phyloP scores from a whole-genome alignment of 2,888 invertebrate species.

The Pyrocoelia pectoralis region DNA sequence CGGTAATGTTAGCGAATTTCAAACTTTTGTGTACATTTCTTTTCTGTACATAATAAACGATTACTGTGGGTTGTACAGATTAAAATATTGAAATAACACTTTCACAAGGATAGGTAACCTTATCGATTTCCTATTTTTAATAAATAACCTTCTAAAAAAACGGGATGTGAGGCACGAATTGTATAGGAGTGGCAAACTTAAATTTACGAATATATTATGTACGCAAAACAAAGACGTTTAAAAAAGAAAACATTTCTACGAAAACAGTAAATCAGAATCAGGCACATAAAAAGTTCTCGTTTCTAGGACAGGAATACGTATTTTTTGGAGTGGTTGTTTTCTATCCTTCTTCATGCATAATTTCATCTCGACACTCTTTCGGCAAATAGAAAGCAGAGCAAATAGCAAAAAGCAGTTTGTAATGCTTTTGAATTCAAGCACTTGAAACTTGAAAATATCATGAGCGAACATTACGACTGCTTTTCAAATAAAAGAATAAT shows the following conservation, averaged over 20 bases:
- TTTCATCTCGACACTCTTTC: constrained; percentile 27
- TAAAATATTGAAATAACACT: too few relatives aligned
- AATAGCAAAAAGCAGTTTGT: constrained; percentile 27
- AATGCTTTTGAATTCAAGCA: constrained; percentile 26
- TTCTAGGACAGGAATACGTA: constrained; percentile 20
- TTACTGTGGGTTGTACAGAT: too few relatives aligned
- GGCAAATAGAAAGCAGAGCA: constrained; percentile 26
- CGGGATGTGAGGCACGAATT: background rate
- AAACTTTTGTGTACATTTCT: too few relatives aligned
- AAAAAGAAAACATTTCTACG: constrained; percentile 19
- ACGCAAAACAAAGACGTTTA: constrained; percentile 20
- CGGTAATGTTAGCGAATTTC: too few relatives aligned
- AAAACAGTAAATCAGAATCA: constrained; percentile 27
- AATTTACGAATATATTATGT: constrained; percentile 16
- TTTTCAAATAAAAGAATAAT: constrained; percentile 16
- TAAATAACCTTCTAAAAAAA: background rate
- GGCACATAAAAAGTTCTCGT: constrained; percentile 19
- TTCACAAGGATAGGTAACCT: background rate
- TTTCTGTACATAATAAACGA: too few relatives aligned
- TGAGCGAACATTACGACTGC: constrained; percentile 17
- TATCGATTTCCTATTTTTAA: background rate
- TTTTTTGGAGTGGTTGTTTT: constrained; percentile 26
- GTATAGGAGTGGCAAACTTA: constrained; percentile 9
- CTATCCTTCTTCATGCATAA: constrained; percentile 27
- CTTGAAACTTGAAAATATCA: constrained; percentile 25